phyloP scores from a whole-genome alignment of 2,113 vertebrate genomes.

The Hypomesus transpacificus region DNA sequence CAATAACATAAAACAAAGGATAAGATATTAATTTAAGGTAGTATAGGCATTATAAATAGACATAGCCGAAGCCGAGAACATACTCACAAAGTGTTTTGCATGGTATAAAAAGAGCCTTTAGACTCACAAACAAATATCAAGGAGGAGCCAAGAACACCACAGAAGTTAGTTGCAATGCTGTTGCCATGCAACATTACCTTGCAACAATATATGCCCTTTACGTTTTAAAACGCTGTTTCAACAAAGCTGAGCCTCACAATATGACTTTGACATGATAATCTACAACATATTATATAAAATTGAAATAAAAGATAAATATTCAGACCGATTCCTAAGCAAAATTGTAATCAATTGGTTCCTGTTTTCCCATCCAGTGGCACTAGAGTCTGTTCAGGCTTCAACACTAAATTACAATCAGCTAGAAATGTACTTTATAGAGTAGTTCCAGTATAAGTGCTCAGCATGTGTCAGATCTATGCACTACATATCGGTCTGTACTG shows the following conservation, averaged over 20 bases:
- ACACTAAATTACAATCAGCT: too few species aligned
- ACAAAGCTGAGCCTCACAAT: too few species aligned
- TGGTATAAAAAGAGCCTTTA: background rate
- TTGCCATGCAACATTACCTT: conserved; percentile 4
- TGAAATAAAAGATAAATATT: conserved; percentile 43
- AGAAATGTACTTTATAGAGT: too few species aligned
- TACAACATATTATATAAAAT: conserved; percentile 23
- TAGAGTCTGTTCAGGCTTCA: too few species aligned
- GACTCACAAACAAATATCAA: too few species aligned
- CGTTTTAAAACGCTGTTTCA: background rate
- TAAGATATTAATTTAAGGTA: conserved; percentile 42
- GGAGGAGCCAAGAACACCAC: background rate
- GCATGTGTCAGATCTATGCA: too few species aligned
- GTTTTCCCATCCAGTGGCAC: too few species aligned
- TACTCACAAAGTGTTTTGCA: conserved; percentile 16
- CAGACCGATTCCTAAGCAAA: conserved; percentile 22
- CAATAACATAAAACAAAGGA: conserved; percentile 2
- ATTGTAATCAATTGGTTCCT: background rate
- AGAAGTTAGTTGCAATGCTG: conserved; percentile 20
- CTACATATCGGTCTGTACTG: too few species aligned
- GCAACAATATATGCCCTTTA: background rate
- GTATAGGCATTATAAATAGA: conserved; percentile 53
- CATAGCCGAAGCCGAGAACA: background rate
- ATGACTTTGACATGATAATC: conserved; percentile 6
- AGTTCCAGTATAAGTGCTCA: too few species aligned